Evolutionary conservation across 2,797 vertebrate genomes (phyloP).

Genomic region (Babyrousa celebensis): DNA sequence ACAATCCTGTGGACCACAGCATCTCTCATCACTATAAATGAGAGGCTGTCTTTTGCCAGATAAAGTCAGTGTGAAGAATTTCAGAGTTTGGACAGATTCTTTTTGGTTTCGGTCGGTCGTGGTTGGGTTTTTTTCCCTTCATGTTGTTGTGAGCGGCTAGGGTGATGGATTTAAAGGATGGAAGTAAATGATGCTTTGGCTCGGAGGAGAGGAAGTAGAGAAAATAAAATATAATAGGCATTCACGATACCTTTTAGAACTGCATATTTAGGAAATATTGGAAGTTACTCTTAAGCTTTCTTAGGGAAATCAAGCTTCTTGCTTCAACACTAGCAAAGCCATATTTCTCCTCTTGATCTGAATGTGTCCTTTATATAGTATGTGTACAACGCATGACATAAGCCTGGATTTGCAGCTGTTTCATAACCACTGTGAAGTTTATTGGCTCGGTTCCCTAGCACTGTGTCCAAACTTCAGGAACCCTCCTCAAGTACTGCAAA

Average conservation of each 20-base stretch:
- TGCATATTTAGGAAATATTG: slow-evolving; percentile 4
- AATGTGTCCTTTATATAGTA: slow-evolving; percentile 39
- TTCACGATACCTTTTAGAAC: slow-evolving; percentile 22
- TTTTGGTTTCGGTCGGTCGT: not conserved
- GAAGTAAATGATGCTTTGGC: not conserved
- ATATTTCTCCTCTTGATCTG: slow-evolving; percentile 21
- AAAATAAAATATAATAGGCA: slow-evolving; percentile 11
- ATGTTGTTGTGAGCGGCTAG: not conserved
- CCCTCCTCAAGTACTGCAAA: slow-evolving; percentile 53
- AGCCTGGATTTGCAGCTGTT: slow-evolving; percentile 59
- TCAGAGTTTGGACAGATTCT: not conserved
- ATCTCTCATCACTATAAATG: not conserved
- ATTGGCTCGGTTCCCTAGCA: slow-evolving; percentile 69
- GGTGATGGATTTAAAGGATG: slow-evolving; percentile 23
- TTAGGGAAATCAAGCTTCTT: not conserved
- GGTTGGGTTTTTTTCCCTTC: not conserved
- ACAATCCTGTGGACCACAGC: not conserved
- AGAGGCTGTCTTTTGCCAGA: not conserved
- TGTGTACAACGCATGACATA: slow-evolving; percentile 43
- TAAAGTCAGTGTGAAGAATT: not conserved
- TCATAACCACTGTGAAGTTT: slow-evolving; percentile 71
- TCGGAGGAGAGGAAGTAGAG: not conserved
- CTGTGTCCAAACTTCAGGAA: slow-evolving; percentile 59
- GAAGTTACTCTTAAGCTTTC: not conserved
- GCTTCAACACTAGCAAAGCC: slow-evolving; percentile 62